Conservation (phyloP, 30 jellyfish, hydroid and myxozoan genomes). For the Turritopsis rubra region DNA sequence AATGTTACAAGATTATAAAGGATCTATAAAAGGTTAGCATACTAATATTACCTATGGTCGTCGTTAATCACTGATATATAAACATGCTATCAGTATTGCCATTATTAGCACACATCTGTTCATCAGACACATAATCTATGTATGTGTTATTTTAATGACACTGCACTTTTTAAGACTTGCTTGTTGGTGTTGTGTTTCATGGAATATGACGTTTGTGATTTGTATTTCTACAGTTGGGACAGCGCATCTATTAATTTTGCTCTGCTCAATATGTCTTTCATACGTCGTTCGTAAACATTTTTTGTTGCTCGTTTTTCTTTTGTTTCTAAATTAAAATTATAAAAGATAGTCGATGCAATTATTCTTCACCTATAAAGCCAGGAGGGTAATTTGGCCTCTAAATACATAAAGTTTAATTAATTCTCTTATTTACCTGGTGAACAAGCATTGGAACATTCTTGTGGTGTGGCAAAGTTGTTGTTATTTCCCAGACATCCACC, state of each 20-base stretch:
- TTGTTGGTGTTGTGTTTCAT: neutral
- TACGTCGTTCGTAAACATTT: conserved; percentile 49
- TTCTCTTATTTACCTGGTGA: conserved; percentile 44
- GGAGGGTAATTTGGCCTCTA: too few species aligned
- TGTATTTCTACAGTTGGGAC: conserved; percentile 23
- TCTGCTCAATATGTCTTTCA: conserved; percentile 50
- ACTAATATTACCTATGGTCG: neutral
- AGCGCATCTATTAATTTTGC: conserved; percentile 39
- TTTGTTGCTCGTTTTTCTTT: conserved; percentile 54
- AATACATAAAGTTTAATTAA: too few species aligned
- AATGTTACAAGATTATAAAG: neutral
- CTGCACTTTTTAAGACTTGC: neutral
- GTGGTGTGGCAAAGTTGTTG: conserved; percentile 93
- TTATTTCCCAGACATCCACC: conserved; percentile 96
- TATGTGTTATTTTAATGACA: neutral
- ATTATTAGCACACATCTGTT: neutral
- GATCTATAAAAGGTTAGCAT: neutral
- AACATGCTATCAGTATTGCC: neutral
- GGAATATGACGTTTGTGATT: too few species aligned
- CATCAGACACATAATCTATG: neutral
- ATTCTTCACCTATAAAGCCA: neutral
- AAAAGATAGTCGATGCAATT: neutral
- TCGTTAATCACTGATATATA: neutral
- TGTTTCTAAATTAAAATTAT: conserved; percentile 32
- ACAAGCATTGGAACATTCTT: conserved; percentile 83